Conservation (phyloP, 2,113 vertebrate genomes). For the Gymnorhina tibicen region DNA sequence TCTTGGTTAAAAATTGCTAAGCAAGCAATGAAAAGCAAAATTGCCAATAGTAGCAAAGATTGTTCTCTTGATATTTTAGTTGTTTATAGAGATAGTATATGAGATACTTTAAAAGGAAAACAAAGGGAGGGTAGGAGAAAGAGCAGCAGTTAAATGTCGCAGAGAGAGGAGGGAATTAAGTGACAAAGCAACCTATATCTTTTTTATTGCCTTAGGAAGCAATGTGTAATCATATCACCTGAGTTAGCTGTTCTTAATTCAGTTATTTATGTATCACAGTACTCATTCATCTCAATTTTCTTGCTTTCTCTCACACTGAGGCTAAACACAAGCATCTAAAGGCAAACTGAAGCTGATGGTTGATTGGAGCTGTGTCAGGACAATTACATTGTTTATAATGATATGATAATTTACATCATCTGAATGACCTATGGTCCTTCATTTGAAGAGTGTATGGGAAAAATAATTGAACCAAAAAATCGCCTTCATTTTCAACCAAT, state of each 20-base stretch:
- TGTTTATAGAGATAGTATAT: background rate
- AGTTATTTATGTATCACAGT: background rate
- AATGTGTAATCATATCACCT: background rate
- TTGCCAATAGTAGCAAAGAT: background rate
- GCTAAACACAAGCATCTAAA: background rate
- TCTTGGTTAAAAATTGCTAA: background rate
- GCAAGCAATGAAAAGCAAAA: background rate
- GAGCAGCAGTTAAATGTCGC: background rate
- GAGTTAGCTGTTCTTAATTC: background rate
- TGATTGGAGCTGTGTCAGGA: background rate
- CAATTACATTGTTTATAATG: background rate
- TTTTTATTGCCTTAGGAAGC: background rate
- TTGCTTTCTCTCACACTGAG: background rate
- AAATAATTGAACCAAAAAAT: background rate
- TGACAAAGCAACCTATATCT: background rate
- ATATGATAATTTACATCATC: background rate
- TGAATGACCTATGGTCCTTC: background rate
- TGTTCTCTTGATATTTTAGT: background rate
- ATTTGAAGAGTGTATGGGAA: background rate
- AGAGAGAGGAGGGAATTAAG: background rate
- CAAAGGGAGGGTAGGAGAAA: background rate
- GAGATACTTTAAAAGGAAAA: background rate
- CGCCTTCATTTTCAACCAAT: background rate
- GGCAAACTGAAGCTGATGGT: background rate
- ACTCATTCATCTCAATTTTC: background rate